Base-by-base conservation (phyloP, 2,113 vertebrate genomes). In the Tapirus terrestris region DNA sequence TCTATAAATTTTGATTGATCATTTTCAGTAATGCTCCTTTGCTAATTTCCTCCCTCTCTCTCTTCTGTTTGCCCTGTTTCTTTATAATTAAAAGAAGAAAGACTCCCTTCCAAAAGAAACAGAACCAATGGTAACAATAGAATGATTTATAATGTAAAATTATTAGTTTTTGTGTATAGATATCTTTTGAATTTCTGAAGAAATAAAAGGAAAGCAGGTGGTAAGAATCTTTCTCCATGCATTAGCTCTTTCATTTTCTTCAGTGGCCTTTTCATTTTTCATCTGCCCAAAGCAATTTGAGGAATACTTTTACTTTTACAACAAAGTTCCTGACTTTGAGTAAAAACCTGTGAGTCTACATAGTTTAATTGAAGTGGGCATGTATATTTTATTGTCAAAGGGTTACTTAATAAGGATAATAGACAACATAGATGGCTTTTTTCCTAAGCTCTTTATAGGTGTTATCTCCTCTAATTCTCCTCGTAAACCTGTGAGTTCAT, bases 1-100 rank as follows among this genome's bases (percentile, higher is more conserved):
- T 51, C 73, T 96, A 1, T 92, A 93, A 76, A 21, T 95, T 97
- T 95, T 94, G 13, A 70, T 83, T 86, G 45, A 93, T 92, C 27
- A 39, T 89, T 88, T 97, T 93, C 48, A 85, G 25, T 75, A 43
- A 36, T 45, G 3, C 48, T 33, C 39, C 21, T 67, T 91, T 94
- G 60, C 61, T 93, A 29, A 45, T 89, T 95, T 88, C 21, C 33
- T 70, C 17, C 33, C 20, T n/a, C 2, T 56, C 36, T 83, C 87
- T 77, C 2, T 72, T 76, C 14, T 83, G 2, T 91, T 88, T 91
- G 27, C n/a, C 61, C 23, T n/a, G 96, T 80, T 76, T n/a, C 29
- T 73, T 17, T 82, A 39, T 87, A 77, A 73, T 86, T 82, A n/a
- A 86, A 75, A 84, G 76, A 72, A 96, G 63, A n/a, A 75, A 3